These are phyloP conservation scores for Drusus annulatus DNA, from an alignment of 1,140 invertebrate species.

Conservation along the genomic window DNA sequence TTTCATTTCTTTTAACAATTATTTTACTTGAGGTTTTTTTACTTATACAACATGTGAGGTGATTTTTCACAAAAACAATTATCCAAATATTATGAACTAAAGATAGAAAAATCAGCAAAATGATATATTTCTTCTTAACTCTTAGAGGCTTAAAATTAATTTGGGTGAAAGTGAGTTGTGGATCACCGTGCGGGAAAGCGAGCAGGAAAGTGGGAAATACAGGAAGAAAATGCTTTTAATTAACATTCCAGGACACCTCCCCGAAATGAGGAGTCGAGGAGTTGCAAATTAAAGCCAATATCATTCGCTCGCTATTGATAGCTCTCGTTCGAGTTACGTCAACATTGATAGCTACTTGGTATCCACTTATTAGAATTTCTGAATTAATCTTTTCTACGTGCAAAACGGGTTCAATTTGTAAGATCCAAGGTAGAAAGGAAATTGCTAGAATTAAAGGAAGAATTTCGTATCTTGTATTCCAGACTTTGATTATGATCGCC, in stretches of 20 bases:
- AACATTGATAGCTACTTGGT: constrained; percentile 22
- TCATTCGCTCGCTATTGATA: constrained; percentile 43
- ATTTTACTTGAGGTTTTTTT: no score
- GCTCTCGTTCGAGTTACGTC: constrained; percentile 20
- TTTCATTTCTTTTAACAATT: no score
- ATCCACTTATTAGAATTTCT: constrained; percentile 31
- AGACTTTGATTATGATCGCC: background rate
- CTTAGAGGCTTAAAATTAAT: no score
- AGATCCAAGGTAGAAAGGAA: background rate
- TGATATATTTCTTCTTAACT: no score
- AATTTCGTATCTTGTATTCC: background rate
- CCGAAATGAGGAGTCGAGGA: constrained; percentile 33
- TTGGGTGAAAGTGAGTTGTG: background rate
- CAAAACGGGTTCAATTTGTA: background rate
- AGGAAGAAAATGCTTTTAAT: constrained; percentile 65
- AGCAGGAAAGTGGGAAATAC: constrained; percentile 24
- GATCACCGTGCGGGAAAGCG: background rate
- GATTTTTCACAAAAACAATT: no score
- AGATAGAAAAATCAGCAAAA: no score
- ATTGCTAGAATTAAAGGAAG: background rate
- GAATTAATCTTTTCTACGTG: constrained; percentile 30
- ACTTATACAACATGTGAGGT: no score
- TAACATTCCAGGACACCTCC: constrained; percentile 65
- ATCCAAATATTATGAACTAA: no score
- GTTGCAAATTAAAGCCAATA: constrained; percentile 65